phyloP scores from a whole-genome alignment of 2,113 vertebrate genomes.

The Phalacrocorax pelagicus region DNA sequence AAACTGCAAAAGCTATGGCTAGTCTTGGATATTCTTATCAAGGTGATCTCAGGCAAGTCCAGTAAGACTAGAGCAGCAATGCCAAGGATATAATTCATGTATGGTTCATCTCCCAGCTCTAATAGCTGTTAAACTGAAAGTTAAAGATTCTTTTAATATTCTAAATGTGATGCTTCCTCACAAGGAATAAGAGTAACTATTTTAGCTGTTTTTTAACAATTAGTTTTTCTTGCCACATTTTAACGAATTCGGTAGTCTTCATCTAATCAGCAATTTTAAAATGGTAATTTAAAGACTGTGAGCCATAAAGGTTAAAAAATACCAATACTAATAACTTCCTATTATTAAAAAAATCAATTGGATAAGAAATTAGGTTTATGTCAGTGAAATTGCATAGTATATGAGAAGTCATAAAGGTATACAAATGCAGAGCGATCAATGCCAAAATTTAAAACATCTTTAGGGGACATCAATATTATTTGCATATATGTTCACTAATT shows the following conservation, averaged over 20 bases:
- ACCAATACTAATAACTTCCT: not conserved
- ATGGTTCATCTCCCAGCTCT: not conserved
- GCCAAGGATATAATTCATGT: fast-evolving
- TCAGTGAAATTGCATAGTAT: not conserved
- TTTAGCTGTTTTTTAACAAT: not conserved
- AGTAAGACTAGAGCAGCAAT: not conserved
- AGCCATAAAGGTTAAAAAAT: not conserved
- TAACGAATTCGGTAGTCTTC: not conserved
- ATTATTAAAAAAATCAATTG: slow-evolving; percentile 2
- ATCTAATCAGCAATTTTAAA: not conserved
- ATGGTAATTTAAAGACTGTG: not conserved
- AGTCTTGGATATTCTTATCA: not conserved
- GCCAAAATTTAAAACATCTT: not conserved
- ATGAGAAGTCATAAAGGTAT: not conserved
- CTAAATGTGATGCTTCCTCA: not conserved
- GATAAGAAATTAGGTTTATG: not conserved
- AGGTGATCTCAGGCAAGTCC: not conserved
- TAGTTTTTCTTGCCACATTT: not conserved
- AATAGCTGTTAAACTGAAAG: not conserved
- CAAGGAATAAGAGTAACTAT: not conserved
- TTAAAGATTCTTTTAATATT: not conserved
- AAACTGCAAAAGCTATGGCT: not conserved
- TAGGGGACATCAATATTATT: not conserved
- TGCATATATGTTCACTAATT: slow-evolving; percentile 7
- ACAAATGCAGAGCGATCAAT: not conserved